Base-by-base conservation (phyloP, 2,888 invertebrate species). In the Galerucella calmariensis region DNA sequence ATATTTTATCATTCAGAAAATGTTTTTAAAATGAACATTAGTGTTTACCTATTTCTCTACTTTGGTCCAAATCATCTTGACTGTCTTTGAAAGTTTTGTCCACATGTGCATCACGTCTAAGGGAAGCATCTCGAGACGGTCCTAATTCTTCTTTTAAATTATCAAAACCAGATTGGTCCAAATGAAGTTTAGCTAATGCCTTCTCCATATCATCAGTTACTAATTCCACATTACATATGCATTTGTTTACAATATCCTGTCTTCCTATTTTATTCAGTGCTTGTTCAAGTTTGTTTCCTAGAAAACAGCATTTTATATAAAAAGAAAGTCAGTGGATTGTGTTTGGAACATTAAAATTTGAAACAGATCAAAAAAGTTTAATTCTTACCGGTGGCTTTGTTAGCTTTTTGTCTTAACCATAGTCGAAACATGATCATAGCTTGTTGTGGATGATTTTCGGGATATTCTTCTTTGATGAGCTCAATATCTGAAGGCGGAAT, bases 341-440 rank as follows among this genome's bases (percentile, higher is more conserved):
- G 14, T 51, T n/a, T 14, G 12, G 12, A 48, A 48, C 48, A 48
- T 12, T 48, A 8, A 51, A 51, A 48, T 35, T n/a, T 48, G 8
- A 51, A 62, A 24, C 61, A 12, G 35, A 67, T 56, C 3, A 4
- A 56, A 73, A 14, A 51, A 53, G 9, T 14, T 14, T n/a, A 20
- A 67, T 27, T 16, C 48, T n/a, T 86, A 93, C 95, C 95, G 83
- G 94, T 93, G 20, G 95, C 96, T 86, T 94, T 94, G 78, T 94
- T 92, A 16, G 95, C 95, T 74, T 94, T 93, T 81, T 94, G 93
- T 74, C 96, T 93, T 84, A 96, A 90, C 99, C 98, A 99, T 62
- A 98, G 90, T 80, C 97, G 93, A 77, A 99, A 91, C 95, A 98
- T 97, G 4, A 97, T 92, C 85, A 96, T 94, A 0, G 97, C 96